These are phyloP conservation scores for Neotoxoptera formosana DNA, from an alignment of 1,140 invertebrate genomes.

Conservation along the genomic window DNA sequence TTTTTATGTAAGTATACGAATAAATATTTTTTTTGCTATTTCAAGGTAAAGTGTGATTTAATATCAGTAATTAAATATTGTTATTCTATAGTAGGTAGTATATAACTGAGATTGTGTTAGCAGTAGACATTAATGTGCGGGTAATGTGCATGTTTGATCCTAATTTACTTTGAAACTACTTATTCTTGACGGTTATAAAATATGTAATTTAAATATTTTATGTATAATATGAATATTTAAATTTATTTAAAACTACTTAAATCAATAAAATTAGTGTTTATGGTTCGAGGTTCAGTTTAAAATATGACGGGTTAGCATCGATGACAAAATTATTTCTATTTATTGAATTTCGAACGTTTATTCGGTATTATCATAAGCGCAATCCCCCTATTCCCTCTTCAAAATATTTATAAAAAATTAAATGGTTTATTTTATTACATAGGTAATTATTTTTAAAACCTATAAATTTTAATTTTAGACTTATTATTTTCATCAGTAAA, in stretches of 20 bases:
- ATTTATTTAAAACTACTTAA: neutral
- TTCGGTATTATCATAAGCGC: neutral
- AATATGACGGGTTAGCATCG: neutral
- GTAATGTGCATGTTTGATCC: constrained; percentile 22
- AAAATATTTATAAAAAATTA: neutral
- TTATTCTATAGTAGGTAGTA: neutral
- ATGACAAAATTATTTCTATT: neutral
- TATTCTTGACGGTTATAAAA: neutral
- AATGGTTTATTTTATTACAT: neutral
- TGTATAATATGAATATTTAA: constrained; percentile 14
- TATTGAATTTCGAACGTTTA: neutral
- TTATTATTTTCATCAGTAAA: neutral
- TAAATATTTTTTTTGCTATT: constrained; percentile 1
- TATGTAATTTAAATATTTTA: constrained; percentile 21
- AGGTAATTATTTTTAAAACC: neutral
- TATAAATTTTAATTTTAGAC: neutral
- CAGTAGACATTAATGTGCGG: neutral
- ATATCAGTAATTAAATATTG: constrained; percentile 43
- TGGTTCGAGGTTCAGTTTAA: neutral
- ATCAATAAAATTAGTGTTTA: constrained; percentile 16
- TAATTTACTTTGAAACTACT: constrained; percentile 3
- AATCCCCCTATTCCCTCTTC: neutral
- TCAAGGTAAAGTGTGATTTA: neutral
- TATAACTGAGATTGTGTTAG: neutral
- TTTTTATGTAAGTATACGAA: neutral